These are phyloP conservation scores for Macrosoma leucophasiata DNA, from an alignment of 2,888 invertebrate species.

Conservation along the genomic window DNA sequence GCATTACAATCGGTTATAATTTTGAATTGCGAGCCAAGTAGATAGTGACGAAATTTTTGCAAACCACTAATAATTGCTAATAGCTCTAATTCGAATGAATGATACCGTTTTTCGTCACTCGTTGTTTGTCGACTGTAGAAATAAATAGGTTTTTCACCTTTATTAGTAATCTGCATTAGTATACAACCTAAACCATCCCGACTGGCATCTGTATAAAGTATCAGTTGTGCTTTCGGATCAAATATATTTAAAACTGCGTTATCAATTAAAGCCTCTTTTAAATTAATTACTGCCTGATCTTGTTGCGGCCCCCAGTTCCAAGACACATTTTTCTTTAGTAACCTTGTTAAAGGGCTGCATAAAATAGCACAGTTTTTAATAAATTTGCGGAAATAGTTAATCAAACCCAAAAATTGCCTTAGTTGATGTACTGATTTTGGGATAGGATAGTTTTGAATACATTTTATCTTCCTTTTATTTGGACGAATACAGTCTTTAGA, in stretches of 20 bases:
- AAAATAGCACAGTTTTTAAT: constrained; percentile 9
- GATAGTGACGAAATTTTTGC: constrained; percentile 15
- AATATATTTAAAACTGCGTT: constrained; percentile 9
- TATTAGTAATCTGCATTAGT: constrained; percentile 3
- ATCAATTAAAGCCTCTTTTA: constrained; percentile 9
- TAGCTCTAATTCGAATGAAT: constrained; percentile 11
- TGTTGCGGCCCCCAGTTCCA: constrained; percentile 11
- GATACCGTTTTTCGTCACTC: constrained; percentile 8
- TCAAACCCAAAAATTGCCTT: constrained; percentile 14
- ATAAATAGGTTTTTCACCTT: constrained; percentile 4
- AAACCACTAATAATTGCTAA: constrained; percentile 11
- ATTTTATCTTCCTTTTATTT: constrained; percentile 7
- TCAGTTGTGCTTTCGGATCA: constrained; percentile 10
- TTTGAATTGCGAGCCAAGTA: constrained; percentile 12
- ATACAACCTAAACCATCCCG: constrained; percentile 15
- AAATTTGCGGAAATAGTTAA: constrained; percentile 15
- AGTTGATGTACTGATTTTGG: constrained; percentile 14
- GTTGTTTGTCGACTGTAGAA: constrained; percentile 10
- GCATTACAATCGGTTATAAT: constrained; percentile 17
- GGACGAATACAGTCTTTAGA: constrained; percentile 10
- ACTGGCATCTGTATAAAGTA: constrained; percentile 14
- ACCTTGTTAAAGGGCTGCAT: constrained; percentile 10
- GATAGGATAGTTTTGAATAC: constrained; percentile 8
- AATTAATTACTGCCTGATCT: constrained; percentile 2
- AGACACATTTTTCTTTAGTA: constrained; percentile 9